Conservation (phyloP, 2,797 vertebrate genomes). For the Cossypha polioptera region DNA sequence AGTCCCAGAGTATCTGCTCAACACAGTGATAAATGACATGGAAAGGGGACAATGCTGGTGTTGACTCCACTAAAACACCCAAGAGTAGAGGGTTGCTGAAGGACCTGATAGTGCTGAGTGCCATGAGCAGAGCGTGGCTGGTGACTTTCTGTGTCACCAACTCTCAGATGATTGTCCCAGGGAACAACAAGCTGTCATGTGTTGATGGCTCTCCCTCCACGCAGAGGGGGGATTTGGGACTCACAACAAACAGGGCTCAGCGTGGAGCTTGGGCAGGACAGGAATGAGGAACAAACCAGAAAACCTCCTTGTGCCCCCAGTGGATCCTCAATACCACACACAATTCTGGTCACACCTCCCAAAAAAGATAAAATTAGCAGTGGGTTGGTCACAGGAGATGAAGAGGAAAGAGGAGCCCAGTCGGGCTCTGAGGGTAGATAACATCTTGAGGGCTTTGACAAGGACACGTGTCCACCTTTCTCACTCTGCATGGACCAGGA, state of each 20-base stretch:
- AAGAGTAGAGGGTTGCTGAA: neutral
- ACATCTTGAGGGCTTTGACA: neutral
- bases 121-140: neutral
- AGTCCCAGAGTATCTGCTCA: neutral
- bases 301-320: neutral
- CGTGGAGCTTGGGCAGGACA: neutral
- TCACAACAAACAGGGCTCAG: neutral
- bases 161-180: neutral
- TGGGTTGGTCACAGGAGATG: neutral
- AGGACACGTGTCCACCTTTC: neutral
- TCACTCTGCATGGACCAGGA: neutral
- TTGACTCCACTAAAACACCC: neutral
- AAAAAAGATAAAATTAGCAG: neutral
- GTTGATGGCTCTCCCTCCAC: neutral
- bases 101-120: neutral
- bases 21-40: neutral
- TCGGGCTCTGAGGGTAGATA: neutral
- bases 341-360: neutral
- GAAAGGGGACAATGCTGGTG: neutral
- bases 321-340: fast-evolving
- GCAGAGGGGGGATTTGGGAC: neutral
- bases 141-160: neutral
- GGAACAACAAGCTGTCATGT: neutral
- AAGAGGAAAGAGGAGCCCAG: neutral
- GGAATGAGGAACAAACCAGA: neutral